Conservation (phyloP, 2,797 vertebrate genomes). For the Manis javanica region DNA sequence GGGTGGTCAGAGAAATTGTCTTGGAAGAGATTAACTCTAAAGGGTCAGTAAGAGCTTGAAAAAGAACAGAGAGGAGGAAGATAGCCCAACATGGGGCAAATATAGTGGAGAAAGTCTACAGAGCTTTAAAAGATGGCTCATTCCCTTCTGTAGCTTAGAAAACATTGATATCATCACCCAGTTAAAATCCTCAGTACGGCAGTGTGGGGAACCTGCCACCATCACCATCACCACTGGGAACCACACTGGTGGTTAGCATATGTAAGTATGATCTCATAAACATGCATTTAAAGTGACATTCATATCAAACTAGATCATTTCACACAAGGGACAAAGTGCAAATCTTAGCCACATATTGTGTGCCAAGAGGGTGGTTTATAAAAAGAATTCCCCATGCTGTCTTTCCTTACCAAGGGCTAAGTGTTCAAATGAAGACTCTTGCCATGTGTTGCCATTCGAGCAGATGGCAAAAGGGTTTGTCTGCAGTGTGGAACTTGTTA, state of each 20-base stretch:
- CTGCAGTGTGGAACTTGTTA: slow-evolving; percentile 88
- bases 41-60: not conserved
- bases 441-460: slow-evolving; percentile 91
- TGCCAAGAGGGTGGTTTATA: slow-evolving; percentile 89
- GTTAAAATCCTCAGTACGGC: not conserved
- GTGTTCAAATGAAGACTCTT: slow-evolving; percentile 84
- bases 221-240: not conserved
- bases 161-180: not conserved
- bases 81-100: not conserved
- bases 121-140: slow-evolving; percentile 16
- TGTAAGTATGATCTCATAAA: slow-evolving; percentile 85
- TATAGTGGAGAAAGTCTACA: not conserved
- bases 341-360: slow-evolving; percentile 89
- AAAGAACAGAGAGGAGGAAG: not conserved
- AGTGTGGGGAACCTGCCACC: not conserved
- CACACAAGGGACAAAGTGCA: slow-evolving; percentile 88
- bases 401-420: slow-evolving; percentile 87
- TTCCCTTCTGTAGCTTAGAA: slow-evolving; percentile 1
- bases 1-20: not conserved
- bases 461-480: slow-evolving; percentile 87
- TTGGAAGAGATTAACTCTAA: not conserved
- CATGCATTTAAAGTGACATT: slow-evolving; percentile 86
- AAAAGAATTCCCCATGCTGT: slow-evolving; percentile 88
- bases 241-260: slow-evolving; percentile 52
- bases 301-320: slow-evolving; percentile 89